Base-by-base conservation (phyloP, 2,113 vertebrate species). In the Etheostoma spectabile region DNA sequence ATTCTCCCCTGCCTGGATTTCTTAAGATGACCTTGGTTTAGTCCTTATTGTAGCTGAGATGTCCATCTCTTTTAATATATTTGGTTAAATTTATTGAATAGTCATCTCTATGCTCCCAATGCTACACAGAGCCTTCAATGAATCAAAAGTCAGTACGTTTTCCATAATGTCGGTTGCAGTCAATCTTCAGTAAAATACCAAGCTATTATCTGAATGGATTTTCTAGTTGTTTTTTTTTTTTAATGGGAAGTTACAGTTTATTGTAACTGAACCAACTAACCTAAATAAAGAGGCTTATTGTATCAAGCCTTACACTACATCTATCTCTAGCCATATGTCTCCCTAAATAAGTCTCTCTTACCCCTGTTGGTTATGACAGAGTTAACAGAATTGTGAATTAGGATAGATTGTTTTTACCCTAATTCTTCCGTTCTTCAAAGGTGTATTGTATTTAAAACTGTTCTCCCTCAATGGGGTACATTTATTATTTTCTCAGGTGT, bases 311-410 rank as follows among this genome's bases (percentile, higher is more conserved):
- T 27, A 38, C 21, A 24, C 19, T 18, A 45, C 24, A 24, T 79
- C 48, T 14, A 2, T 67, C 45, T 66, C 8, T 42, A 57, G 15
- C 51, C 73, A 74, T 45, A 46, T 73, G 70, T 61, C 45, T 59
- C 14, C 49, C 55, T 78, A 10, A 56, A 82, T 80, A 80, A 21
- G 10, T 52, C 27, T 66, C 4, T 24, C 22, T 18, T 38, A 16
- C 18, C 35, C 21, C 3, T 55, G 76, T 45, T 57, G 11, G 22
- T 48, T 51, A n/a, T 19, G 4, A 10, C 46, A 24, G 12, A 55
- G 5, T 6, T 22, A 30, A 30, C 3, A 30, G 27, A 30, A 30
- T 30, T 59, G 16, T 68, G 22, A 63, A 3, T 21, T 3, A 2
- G 27, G n/a, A 52, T 27, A 15, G 46, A 46, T 60, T 53, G 18